Conservation (phyloP, 2,113 vertebrate species). For the Thalassoma bifasciatum region DNA sequence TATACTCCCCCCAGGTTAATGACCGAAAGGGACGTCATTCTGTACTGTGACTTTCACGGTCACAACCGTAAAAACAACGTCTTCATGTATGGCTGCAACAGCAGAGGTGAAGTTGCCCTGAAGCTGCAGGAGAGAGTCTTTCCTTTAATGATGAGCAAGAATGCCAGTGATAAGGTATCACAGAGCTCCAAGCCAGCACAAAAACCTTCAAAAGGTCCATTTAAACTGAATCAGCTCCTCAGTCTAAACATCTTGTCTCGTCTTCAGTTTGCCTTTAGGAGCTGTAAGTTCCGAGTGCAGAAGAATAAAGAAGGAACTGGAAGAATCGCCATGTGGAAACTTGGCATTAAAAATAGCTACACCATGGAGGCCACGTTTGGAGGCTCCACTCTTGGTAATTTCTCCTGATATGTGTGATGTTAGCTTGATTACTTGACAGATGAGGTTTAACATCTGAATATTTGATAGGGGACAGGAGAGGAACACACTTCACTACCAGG, state of each 20-base stretch:
- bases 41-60: constrained; percentile 95
- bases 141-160: constrained; percentile 97
- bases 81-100: constrained; percentile 92
- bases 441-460: background rate
- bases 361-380: constrained; percentile 93
- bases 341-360: constrained; percentile 93
- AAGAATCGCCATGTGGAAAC: constrained; percentile 91
- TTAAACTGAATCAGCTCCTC: background rate
- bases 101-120: background rate
- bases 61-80: constrained; percentile 93
- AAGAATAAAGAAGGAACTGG: constrained; percentile 92
- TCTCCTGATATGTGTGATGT: background rate
- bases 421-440: background rate
- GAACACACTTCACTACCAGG: constrained; percentile 87
- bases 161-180: constrained; percentile 88
- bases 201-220: background rate
- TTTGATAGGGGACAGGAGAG: constrained; percentile 83
- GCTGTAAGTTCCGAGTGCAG: constrained; percentile 93
- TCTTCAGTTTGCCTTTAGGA: constrained; percentile 89
- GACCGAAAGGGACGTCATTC: constrained; percentile 86
- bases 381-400: constrained; percentile 90
- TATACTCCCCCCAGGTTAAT: constrained; percentile 76
- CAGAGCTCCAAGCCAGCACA: background rate
- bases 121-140: constrained; percentile 87
- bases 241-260: background rate